Evolutionary conservation across 2,797 vertebrate species (phyloP).

Genomic region (Hydrocynus forskahlii): DNA sequence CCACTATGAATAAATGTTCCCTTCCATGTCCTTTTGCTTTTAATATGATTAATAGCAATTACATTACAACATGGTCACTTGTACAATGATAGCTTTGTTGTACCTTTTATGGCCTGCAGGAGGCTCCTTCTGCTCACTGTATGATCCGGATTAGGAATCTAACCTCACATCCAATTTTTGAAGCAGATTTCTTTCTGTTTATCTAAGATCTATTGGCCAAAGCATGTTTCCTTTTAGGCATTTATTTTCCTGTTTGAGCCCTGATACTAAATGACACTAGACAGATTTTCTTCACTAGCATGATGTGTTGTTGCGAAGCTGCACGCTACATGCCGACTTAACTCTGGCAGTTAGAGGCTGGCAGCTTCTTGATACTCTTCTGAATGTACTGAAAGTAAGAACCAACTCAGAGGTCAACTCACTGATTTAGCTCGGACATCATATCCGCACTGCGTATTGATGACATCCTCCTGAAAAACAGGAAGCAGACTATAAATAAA

Average conservation of each 20-base stretch:
- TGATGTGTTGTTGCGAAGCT: not conserved
- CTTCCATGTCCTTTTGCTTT: not conserved
- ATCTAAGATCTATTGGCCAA: not conserved
- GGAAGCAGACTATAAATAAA: slow-evolving; percentile 18
- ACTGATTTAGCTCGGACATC: slow-evolving; percentile 93
- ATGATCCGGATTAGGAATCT: not conserved
- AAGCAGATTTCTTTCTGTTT: too few relatives aligned
- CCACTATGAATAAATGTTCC: not conserved
- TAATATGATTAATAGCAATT: not conserved
- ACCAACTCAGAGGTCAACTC: slow-evolving; percentile 61
- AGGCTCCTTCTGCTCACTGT: slow-evolving; percentile 25
- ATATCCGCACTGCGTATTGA: slow-evolving; percentile 98
- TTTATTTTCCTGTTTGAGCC: too few relatives aligned
- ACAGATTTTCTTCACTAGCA: not conserved
- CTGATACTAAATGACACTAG: too few relatives aligned
- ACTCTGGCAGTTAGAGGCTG: not conserved
- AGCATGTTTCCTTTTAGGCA: not conserved
- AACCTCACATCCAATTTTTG: too few relatives aligned
- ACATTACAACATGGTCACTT: not conserved
- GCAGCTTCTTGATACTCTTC: not conserved
- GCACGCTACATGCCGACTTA: not conserved
- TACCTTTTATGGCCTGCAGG: slow-evolving; percentile 21
- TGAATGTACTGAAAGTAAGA: not conserved
- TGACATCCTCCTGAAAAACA: slow-evolving; percentile 90
- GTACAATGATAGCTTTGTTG: not conserved